Conservation (phyloP, 2,113 vertebrate genomes). For the Jaculus jaculus region DNA sequence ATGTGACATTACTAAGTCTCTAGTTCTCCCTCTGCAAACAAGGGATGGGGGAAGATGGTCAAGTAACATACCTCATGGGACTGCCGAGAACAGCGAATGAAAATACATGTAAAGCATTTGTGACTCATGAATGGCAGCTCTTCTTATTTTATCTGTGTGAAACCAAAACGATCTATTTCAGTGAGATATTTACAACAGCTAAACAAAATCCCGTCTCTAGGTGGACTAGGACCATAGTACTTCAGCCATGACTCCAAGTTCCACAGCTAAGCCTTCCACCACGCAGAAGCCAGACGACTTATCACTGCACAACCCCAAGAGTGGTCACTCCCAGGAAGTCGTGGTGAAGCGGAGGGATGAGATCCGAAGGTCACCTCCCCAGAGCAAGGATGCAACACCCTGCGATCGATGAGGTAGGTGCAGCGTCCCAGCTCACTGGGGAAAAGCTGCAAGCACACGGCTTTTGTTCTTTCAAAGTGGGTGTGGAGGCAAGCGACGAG, state of each 20-base stretch:
- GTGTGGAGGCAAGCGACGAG: neutral
- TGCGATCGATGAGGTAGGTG: neutral
- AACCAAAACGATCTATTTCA: neutral
- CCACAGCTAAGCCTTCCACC: neutral
- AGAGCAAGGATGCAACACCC: neutral
- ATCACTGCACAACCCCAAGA: neutral
- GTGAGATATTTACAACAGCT: neutral
- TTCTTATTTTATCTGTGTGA: neutral
- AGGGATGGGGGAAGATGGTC: too few species aligned
- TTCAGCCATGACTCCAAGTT: neutral
- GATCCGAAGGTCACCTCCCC: neutral
- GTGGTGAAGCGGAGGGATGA: neutral
- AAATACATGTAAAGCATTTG: neutral
- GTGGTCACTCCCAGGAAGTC: neutral
- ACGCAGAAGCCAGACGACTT: neutral
- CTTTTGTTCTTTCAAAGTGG: neutral
- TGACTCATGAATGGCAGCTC: neutral
- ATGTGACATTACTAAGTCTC: neutral
- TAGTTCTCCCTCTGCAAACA: neutral
- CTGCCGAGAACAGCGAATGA: neutral
- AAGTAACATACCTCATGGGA: neutral
- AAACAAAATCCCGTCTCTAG: neutral
- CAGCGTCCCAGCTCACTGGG: neutral
- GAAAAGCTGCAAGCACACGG: neutral
- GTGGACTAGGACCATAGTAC: neutral